These are phyloP conservation scores for Chaetodon trifasciatus DNA, from an alignment of 2,797 vertebrate genomes.

Conservation along the genomic window DNA sequence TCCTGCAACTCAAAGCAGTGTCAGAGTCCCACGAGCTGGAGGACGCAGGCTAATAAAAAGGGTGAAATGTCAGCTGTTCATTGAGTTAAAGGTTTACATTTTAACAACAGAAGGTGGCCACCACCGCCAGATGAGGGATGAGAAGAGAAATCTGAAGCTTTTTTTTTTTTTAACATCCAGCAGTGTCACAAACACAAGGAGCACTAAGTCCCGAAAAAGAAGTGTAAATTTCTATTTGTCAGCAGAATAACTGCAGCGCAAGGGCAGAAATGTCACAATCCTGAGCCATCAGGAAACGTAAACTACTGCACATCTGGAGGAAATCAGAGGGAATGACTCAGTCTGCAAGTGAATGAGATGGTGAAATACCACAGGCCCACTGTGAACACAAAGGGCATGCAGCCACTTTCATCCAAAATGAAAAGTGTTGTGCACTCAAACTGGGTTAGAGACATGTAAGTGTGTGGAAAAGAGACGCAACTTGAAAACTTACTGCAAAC, in stretches of 20 bases:
- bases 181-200: constrained; percentile 27
- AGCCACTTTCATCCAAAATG: constrained; percentile 43
- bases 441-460: no score
- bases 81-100: constrained; percentile 72
- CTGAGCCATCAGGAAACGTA: constrained; percentile 77
- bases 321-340: constrained; percentile 85
- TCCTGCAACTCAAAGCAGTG: constrained; percentile 59
- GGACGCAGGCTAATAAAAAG: constrained; percentile 67
- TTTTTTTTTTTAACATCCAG: constrained; percentile 27
- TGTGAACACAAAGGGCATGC: constrained; percentile 61
- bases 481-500: neutral
- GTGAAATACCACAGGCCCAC: constrained; percentile 79
- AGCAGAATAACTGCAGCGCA: constrained; percentile 70
- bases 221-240: constrained; percentile 59
- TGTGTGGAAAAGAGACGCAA: neutral
- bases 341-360: constrained; percentile 80
- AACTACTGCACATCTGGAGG: constrained; percentile 85
- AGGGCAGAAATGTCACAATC: constrained; percentile 81
- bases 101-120: constrained; percentile 41
- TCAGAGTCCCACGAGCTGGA: constrained; percentile 57
- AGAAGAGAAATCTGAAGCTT: neutral
- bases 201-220: neutral
- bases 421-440: constrained; percentile 18
- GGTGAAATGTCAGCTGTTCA: constrained; percentile 65
- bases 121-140: neutral